Evolutionary conservation across 2,888 invertebrate genomes (phyloP).

Genomic region (Hyles lineata): DNA sequence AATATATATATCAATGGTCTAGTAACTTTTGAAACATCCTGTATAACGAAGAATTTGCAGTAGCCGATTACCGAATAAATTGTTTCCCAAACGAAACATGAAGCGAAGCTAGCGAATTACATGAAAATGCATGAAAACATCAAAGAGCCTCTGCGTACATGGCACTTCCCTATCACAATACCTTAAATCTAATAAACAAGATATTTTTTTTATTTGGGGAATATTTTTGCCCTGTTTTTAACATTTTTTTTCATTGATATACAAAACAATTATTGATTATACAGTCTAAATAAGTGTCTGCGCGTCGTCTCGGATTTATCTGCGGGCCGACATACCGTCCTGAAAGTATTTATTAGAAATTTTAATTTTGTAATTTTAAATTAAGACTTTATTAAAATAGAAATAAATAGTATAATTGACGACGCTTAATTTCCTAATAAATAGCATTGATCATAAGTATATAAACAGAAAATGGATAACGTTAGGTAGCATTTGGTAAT

Average conservation of each 20-base stretch:
- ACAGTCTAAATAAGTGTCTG: constrained; percentile 25
- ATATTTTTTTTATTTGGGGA: constrained; percentile 38
- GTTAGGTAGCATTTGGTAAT: no score
- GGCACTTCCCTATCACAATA: constrained; percentile 77
- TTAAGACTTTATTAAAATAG: background rate
- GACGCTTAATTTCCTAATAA: no score
- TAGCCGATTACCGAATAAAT: constrained; percentile 14
- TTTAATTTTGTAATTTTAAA: constrained; percentile 38
- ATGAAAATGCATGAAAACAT: constrained; percentile 38
- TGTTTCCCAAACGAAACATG: background rate
- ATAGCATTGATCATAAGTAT: no score
- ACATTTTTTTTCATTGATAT: constrained; percentile 20
- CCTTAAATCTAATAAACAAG: constrained; percentile 36
- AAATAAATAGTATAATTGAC: constrained; percentile 23
- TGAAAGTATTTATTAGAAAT: constrained; percentile 56
- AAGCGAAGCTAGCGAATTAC: constrained; percentile 14
- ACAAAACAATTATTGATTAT: constrained; percentile 25
- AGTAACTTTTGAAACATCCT: background rate
- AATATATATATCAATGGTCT: background rate
- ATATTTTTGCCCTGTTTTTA: constrained; percentile 34
- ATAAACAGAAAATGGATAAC: no score
- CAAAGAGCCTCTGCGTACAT: constrained; percentile 47
- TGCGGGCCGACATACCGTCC: constrained; percentile 75
- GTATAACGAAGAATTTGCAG: constrained; percentile 7
- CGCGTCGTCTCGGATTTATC: constrained; percentile 49